phyloP scores from a whole-genome alignment of 2,113 vertebrate species.

The Sceloporus undulatus region DNA sequence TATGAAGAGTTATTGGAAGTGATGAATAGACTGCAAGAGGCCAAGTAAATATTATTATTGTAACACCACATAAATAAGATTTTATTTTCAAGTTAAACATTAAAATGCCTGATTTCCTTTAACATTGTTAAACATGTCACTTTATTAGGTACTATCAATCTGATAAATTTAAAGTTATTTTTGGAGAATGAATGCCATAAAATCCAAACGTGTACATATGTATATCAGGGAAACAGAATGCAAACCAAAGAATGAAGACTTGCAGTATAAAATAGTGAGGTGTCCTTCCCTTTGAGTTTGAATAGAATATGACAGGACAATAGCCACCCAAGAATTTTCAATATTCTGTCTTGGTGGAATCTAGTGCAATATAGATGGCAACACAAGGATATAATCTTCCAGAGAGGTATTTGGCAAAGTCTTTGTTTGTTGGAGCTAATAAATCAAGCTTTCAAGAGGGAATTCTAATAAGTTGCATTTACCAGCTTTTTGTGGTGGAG shows the following conservation, averaged over 20 bases:
- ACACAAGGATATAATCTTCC: conserved; percentile 45
- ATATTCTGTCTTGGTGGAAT: conserved; percentile 48
- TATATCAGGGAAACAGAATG: background rate
- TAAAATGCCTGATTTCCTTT: conserved; percentile 81
- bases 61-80: conserved; percentile 80
- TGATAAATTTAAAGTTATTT: conserved; percentile 74
- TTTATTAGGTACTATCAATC: conserved; percentile 71
- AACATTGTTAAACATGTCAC: conserved; percentile 76
- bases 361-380: conserved; percentile 38
- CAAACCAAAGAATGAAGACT: conserved; percentile 33
- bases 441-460: conserved; percentile 59
- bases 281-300: conserved; percentile 34
- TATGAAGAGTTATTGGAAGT: conserved; percentile 55
- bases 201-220: background rate
- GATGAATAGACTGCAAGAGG: conserved; percentile 78
- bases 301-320: conserved; percentile 33
- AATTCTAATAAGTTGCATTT: conserved; percentile 58
- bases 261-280: background rate
- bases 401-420: conserved; percentile 43
- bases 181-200: conserved; percentile 47
- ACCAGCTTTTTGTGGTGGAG: conserved; percentile 44
- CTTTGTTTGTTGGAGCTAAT: conserved; percentile 58
- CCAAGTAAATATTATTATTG: conserved; percentile 70
- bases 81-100: conserved; percentile 70
- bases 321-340: conserved; percentile 48